Evolutionary conservation across 2,797 vertebrate genomes (phyloP), one percentile per base, ranked within the genome.

Genomic region (Sebastes dallii): DNA sequence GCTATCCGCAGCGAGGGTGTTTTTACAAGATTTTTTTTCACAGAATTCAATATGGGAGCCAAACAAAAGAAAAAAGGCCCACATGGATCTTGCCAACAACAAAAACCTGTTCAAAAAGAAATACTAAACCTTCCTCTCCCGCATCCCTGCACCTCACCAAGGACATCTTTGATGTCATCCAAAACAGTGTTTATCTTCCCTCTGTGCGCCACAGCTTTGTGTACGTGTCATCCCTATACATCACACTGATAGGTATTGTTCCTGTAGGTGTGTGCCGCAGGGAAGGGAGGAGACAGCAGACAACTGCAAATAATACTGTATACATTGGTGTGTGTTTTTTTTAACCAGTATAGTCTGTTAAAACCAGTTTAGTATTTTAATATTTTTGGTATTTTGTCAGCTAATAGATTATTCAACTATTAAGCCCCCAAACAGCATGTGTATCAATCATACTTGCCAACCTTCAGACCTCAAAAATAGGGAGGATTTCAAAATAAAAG

Each of bases 131-230:
- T 67, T 80, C 77, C 72, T 81, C 25, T 67, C 69, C 82, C 14
- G 6, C 71, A 83, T 81, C 85, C n/a, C 60, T 32, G 39, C 61
- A 71, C 68, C 58, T 72, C 76, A 85, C 72, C 77, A 88, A 89
- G 79, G 77, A 85, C 84, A 79, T 82, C 68, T 86, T 87, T 89
- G 84, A 87, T 86, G 83, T 87, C 74, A 73, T 88, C 80, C 81
- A 81, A 82, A 86, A 81, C 77, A 79, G n/a, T 83, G 78, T 86
- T 88, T 90, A 77, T 86, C 87, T 84, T 82, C 60, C 56, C 46
- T 72, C 34, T 61, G 77, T 85, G 76, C n/a, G 7, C 32, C 42
- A 42, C 75, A 62, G 77, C 85, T 91, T 78, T 82, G 73, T 85
- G 77, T 74, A 79, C 60, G 61, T 25, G 80, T 32, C 67, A 72